phyloP scores from a whole-genome alignment of 2,113 vertebrate species.

The Chlorocebus sabaeus region DNA sequence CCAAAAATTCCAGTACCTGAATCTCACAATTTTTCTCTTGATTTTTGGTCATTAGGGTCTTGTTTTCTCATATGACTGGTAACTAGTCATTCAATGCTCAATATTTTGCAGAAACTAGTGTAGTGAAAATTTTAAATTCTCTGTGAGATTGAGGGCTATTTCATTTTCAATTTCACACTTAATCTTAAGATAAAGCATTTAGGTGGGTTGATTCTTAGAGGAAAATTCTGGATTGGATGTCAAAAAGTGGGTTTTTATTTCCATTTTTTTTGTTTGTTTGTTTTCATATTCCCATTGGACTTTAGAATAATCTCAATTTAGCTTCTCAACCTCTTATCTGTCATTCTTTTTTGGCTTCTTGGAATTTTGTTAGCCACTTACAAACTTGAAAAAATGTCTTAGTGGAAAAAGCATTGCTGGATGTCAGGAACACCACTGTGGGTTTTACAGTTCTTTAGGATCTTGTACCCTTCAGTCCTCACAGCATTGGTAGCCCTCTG shows the following conservation, averaged over 20 bases:
- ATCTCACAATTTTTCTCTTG: background rate
- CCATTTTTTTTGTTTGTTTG: background rate
- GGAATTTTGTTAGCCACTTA: background rate
- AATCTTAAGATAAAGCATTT: background rate
- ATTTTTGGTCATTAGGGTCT: background rate
- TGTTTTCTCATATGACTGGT: background rate
- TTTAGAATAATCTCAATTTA: background rate
- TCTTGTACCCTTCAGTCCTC: background rate
- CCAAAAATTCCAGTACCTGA: background rate
- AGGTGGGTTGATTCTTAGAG: background rate
- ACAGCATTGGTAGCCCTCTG: rapidly evolving
- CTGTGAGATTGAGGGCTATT: background rate
- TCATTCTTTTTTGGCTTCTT: background rate
- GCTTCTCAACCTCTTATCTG: background rate
- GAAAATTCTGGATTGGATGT: background rate
- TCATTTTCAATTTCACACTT: background rate
- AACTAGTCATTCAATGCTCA: background rate
- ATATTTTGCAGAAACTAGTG: background rate
- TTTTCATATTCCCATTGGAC: background rate
- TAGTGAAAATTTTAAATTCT: background rate
- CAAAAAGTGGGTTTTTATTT: background rate
- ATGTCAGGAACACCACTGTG: background rate
- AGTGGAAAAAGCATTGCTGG: background rate
- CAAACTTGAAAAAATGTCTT: background rate
- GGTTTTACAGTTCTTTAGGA: background rate